Conservation (phyloP, 2,797 vertebrate species). For the Numenius phaeopus region DNA sequence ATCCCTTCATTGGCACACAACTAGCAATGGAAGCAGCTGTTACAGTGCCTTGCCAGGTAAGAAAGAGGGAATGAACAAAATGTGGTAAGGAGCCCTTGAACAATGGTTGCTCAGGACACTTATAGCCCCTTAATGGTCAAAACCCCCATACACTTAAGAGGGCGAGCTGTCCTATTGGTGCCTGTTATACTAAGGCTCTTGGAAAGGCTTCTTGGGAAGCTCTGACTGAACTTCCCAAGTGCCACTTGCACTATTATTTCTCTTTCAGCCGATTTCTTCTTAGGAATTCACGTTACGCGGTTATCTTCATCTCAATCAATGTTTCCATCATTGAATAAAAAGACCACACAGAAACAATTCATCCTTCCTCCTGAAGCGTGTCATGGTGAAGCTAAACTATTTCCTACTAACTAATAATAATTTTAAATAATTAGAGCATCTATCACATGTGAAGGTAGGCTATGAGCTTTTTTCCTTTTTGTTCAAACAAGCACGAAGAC, state of each 20-base stretch:
- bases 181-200: neutral
- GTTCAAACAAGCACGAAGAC: neutral
- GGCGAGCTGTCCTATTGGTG: neutral
- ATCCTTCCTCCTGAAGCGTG: neutral
- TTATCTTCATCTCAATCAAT: neutral
- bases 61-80: neutral
- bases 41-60: neutral
- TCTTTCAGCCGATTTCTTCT: neutral
- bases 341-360: neutral
- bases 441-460: neutral
- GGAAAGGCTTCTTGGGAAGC: neutral
- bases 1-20: neutral
- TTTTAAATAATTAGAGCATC: neutral
- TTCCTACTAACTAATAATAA: neutral
- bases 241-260: neutral
- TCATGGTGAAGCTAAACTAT: rapidly evolving
- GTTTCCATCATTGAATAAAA: neutral
- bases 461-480: neutral
- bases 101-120: neutral
- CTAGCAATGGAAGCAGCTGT: neutral
- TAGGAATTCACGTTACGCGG: neutral
- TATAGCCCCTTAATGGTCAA: neutral
- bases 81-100: neutral
- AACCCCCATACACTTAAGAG: neutral
- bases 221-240: neutral